Evolutionary conservation across 2,888 invertebrate species (phyloP), one percentile per base, ranked within the genome.

Genomic region (Oscheius sp.): DNA sequence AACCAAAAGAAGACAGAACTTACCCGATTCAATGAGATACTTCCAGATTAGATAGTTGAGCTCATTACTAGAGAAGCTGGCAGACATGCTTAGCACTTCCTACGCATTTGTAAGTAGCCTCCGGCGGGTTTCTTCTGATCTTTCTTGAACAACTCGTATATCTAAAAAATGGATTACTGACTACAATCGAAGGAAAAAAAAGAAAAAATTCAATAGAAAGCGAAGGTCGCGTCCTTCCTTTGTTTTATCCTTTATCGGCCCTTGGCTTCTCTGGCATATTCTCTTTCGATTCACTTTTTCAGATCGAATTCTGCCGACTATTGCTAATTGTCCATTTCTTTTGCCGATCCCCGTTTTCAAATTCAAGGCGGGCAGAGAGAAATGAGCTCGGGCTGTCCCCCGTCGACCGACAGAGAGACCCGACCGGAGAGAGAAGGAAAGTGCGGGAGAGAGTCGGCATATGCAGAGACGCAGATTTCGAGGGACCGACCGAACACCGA

Each of bases 31-130:
- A 88, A 96, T 95, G 74, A 98, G 90, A 88, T 98, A 98, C 86
- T 97, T 91, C 88, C 96, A 98, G 72, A 98, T 95, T 80, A 98
- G 90, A 88, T 95, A 98, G 89, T 98, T 98, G 9, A 98, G 95
- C 91, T 98, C 97, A 89, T 98, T 97, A 88, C 95, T 96, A 82
- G 94, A 94, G 89, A 96, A 95, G 91, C 95, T 96, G 26, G 49
- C 17, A 17, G 50, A 28, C 54, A 54, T 54, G 22, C 54, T 54
- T 36, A 54, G 54, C 54, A 54, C 2, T n/a, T 32, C 54, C 54
- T 54, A 54, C 54, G 54, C 54, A 54, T 54, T 54, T 54, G 54
- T 54, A n/a, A n/a, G n/a, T n/a, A 26, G 50, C 26, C 28, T 50
- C 4, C 28, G 41, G 41, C 24, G 24, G 47, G 47, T n/a, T n/a